Percentiles rank a stretch among this genome's conserved stretches.
Conservation (phyloP, 1,140 invertebrate genomes). For the Cydia fagiglandana region DNA sequence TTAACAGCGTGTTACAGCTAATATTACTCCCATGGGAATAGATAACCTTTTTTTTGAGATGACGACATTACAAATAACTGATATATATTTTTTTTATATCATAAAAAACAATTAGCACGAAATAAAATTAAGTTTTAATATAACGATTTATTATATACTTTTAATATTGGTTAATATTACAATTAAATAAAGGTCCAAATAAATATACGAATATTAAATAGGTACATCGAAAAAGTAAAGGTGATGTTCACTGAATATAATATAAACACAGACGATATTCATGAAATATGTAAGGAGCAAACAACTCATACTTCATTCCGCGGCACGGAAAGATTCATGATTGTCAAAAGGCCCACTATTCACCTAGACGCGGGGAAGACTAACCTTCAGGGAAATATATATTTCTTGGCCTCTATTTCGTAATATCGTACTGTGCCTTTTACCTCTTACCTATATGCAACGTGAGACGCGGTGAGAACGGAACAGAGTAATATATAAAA, state of each 20-base stretch:
- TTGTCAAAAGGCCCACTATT: constrained; percentile 29
- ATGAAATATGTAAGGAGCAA: constrained; percentile 20
- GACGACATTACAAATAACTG: too few relatives aligned
- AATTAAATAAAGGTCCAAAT: too few relatives aligned
- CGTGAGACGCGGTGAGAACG: not conserved
- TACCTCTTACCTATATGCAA: not conserved
- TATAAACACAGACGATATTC: not conserved
- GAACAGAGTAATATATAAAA: too few relatives aligned
- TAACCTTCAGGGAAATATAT: constrained; percentile 10
- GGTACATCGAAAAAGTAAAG: not conserved
- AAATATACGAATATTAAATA: too few relatives aligned
- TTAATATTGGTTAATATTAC: too few relatives aligned
- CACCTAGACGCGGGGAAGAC: not conserved
- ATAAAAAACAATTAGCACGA: too few relatives aligned
- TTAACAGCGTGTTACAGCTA: too few relatives aligned
- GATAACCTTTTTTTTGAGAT: too few relatives aligned
- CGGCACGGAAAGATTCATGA: constrained; percentile 20
- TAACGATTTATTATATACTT: too few relatives aligned
- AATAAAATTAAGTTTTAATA: too few relatives aligned
- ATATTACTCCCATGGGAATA: too few relatives aligned
- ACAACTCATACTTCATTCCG: constrained; percentile 22
- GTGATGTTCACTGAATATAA: not conserved
- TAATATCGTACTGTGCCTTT: not conserved
- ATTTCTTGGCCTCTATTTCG: constrained; percentile 10
- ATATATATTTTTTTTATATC: too few relatives aligned